Evolutionary conservation across 2,797 vertebrate species (phyloP).

Genomic region (Sebastes alutus): DNA sequence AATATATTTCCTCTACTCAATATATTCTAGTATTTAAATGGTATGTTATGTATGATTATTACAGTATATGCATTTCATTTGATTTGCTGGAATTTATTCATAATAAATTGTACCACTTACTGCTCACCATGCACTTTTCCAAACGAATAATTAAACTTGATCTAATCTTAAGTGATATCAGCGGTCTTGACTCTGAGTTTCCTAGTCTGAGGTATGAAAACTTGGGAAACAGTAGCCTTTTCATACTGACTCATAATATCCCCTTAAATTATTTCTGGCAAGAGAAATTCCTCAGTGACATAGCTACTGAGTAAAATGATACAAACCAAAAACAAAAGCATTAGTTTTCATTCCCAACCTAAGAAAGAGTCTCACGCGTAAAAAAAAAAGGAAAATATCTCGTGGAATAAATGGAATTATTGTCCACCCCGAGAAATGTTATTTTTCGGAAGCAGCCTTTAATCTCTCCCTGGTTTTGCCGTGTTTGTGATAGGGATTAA

Average conservation of each 20-base stretch:
- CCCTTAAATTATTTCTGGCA: conserved; percentile 76
- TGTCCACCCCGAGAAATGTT: conserved; percentile 63
- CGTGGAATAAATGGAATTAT: conserved; percentile 71
- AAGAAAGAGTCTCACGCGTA: conserved; percentile 44
- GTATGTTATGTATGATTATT: neutral
- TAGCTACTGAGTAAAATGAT: conserved; percentile 78
- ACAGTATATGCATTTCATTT: neutral
- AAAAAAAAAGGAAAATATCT: conserved; percentile 52
- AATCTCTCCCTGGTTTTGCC: conserved; percentile 65
- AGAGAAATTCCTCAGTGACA: conserved; percentile 65
- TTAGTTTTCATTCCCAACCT: conserved; percentile 60
- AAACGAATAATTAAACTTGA: neutral
- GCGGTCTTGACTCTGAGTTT: conserved; percentile 3
- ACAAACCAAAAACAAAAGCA: conserved; percentile 75
- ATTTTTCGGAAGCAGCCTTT: conserved; percentile 72
- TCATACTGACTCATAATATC: conserved; percentile 49
- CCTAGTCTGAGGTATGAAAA: conserved; percentile 12
- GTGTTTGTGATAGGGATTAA: conserved; percentile 71
- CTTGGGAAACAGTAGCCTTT: conserved; percentile 61
- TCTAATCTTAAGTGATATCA: conserved; percentile 23
- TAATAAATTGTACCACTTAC: neutral
- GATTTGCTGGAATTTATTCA: neutral
- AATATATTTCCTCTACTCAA: neutral
- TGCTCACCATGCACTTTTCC: neutral
- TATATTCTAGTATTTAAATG: neutral